Evolutionary conservation across 1,140 invertebrate genomes (phyloP), one percentile per base, ranked within the genome.

Genomic region (Euschistus heros): DNA sequence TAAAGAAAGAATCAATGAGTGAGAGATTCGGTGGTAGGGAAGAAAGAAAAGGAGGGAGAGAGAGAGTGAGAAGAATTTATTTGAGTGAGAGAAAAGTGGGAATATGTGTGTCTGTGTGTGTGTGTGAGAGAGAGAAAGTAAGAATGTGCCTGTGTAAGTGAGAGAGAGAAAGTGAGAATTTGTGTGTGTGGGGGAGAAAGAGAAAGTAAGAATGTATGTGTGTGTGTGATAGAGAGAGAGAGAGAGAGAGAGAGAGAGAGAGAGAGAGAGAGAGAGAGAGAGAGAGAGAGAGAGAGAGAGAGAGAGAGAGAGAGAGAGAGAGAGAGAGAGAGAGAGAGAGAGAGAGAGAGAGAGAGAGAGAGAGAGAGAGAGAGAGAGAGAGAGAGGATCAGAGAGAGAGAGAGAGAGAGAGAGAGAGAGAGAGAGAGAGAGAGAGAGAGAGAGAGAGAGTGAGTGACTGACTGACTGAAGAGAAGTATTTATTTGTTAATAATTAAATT

Each of bases 141-240:
- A 54, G 52, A 54, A 18, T 52, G 46, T 44, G 57, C 70, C 65
- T 64, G 68, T 55, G 66, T 66, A 70, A 66, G 68, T 74, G 75
- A 74, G 71, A 72, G 72, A 72, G 70, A 59, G 74, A 72, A 65
- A 74, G 75, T 72, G 75, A 74, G 74, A 73, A 73, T 44, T 55
- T 68, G 65, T 66, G 69, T 69, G 62, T 69, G 67, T 62, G 61
- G 14, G 60, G 64, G 42, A 50, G 60, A 50, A 42, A 66, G 42
- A 63, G 54, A 66, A 44, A 62, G 65, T 18, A 30, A 42, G 52
- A 54, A 18, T n/a, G 68, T 44, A 17, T 44, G 42, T 44, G 42
- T 44, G 68, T 14, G 67, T 67, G 67, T 67, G 71, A 59, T 64
- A 67, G 54, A 70, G 70, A 60, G 69, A 70, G 57, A 67, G 69